These are phyloP conservation scores for Neodiprion fabricii DNA, from an alignment of 1,140 invertebrate species.

Conservation along the genomic window DNA sequence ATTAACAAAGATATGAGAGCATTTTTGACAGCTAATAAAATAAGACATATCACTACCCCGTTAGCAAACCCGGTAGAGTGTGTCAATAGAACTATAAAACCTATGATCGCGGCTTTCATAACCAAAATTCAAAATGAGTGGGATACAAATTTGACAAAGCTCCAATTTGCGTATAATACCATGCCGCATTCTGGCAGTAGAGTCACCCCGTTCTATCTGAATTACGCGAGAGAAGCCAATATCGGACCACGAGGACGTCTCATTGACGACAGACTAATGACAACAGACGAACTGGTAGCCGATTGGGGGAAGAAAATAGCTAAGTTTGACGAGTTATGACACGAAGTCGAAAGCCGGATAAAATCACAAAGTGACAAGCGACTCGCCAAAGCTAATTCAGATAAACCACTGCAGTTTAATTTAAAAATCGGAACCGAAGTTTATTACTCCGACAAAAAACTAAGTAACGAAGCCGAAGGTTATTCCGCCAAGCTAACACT, in stretches of 20 bases:
- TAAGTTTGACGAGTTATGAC: constrained; percentile 19
- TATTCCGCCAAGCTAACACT: constrained; percentile 21
- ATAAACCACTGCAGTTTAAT: not conserved
- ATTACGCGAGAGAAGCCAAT: constrained; percentile 11
- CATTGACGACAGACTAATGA: not conserved
- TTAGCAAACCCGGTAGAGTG: constrained; percentile 22
- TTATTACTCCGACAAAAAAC: constrained; percentile 26
- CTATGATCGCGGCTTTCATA: constrained; percentile 34
- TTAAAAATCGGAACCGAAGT: constrained; percentile 22
- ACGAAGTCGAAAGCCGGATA: not conserved
- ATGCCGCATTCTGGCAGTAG: not conserved
- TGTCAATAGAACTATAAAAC: constrained; percentile 20
- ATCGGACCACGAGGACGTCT: not conserved
- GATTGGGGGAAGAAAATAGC: constrained; percentile 15
- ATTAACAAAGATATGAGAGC: constrained; percentile 13
- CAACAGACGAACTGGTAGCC: not conserved
- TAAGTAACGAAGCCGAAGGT: constrained; percentile 24
- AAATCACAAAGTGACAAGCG: constrained; percentile 7
- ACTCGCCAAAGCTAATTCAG: constrained; percentile 6
- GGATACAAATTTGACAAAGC: constrained; percentile 42
- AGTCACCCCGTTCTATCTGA: constrained; percentile 17
- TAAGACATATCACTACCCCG: constrained; percentile 24
- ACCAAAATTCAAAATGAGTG: constrained; percentile 47
- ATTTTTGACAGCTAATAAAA: not conserved
- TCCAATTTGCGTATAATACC: constrained; percentile 40